Evolutionary conservation across 2,113 vertebrate species (phyloP).

Genomic region (Leucosticte australis): DNA sequence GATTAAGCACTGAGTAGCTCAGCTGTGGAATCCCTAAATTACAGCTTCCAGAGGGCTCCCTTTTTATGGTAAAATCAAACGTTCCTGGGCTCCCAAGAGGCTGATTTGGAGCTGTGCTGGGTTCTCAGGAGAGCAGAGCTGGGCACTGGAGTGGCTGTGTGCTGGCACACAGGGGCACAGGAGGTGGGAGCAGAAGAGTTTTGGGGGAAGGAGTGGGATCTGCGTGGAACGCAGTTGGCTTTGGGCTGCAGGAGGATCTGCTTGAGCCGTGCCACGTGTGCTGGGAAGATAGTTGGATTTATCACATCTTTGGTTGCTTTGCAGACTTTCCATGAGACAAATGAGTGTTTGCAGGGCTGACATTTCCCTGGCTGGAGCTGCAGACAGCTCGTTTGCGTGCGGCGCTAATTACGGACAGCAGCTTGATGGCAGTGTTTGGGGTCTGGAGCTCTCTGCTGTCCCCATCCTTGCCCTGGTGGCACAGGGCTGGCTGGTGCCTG

Average conservation of each 20-base stretch:
- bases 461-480: not conserved
- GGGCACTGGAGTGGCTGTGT: not conserved
- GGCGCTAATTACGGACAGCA: not conserved
- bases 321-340: not conserved
- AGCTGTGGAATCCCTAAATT: not conserved
- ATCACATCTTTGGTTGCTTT: not conserved
- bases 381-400: conserved; percentile 8
- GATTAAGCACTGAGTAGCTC: not conserved
- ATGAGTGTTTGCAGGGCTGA: not conserved
- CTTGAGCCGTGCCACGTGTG: not conserved
- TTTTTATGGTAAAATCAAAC: not conserved
- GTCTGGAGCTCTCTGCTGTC: not conserved
- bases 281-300: not conserved
- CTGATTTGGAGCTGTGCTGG: not conserved
- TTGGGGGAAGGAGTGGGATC: not conserved
- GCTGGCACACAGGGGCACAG: not conserved
- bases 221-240: not conserved
- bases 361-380: conserved; percentile 1
- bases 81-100: not conserved
- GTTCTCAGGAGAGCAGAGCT: not conserved
- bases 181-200: accelerated
- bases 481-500: not conserved
- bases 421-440: not conserved
- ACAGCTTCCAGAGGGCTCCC: not conserved
- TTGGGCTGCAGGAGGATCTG: not conserved